phyloP scores from a whole-genome alignment of 2,888 invertebrate species.

The Thera obeliscata region DNA sequence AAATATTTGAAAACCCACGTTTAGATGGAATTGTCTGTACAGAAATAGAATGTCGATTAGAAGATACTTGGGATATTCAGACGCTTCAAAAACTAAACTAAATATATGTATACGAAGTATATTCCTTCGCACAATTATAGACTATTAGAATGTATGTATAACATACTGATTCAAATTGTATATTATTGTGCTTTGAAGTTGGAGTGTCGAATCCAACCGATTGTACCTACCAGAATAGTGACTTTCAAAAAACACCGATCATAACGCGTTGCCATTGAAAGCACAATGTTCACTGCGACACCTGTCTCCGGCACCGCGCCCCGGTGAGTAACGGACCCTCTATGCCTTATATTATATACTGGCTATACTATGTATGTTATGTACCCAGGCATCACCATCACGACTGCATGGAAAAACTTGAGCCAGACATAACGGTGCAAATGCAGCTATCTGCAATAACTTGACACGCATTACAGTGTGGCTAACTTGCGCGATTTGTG shows the following conservation, averaged over 20 bases:
- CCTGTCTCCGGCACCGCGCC: conserved; percentile 60
- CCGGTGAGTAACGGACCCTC: conserved; percentile 70
- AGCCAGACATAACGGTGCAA: conserved; percentile 61
- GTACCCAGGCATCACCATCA: conserved; percentile 50
- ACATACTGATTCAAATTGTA: too few relatives aligned
- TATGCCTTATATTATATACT: conserved; percentile 28
- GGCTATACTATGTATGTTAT: conserved; percentile 14
- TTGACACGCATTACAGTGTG: conserved; percentile 54
- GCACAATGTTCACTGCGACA: conserved; percentile 41
- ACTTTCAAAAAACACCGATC: conserved; percentile 27
- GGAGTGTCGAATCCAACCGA: too few relatives aligned
- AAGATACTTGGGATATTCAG: too few relatives aligned
- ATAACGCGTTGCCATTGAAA: conserved; percentile 30
- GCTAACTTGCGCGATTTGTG: conserved; percentile 49
- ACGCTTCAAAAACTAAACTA: too few relatives aligned
- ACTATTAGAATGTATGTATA: too few relatives aligned
- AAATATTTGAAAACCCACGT: too few relatives aligned
- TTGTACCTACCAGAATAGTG: neutral
- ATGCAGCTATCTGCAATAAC: conserved; percentile 54
- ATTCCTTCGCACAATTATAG: too few relatives aligned
- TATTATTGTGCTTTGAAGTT: too few relatives aligned
- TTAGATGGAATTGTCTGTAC: too few relatives aligned
- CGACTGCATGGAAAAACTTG: conserved; percentile 71
- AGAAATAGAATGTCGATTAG: too few relatives aligned
- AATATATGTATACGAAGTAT: too few relatives aligned